Evolutionary conservation across 2,888 invertebrate genomes (phyloP).

Genomic region (Linyphia triangularis): DNA sequence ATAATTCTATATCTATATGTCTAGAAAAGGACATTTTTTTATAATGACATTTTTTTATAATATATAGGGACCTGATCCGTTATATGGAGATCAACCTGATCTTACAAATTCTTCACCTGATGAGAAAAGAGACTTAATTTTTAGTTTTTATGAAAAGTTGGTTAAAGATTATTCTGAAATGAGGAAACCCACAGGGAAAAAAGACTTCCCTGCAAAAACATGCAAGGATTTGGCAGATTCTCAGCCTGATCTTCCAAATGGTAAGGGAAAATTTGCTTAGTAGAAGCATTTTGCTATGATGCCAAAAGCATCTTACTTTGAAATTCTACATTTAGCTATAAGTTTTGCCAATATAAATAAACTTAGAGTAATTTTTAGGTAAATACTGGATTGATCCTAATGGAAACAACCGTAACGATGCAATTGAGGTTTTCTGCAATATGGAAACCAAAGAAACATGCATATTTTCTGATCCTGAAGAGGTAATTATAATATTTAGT

Average conservation of each 20-base stretch:
- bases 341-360: background rate
- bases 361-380: conserved; percentile 80
- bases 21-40: background rate
- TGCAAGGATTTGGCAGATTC: conserved; percentile 90
- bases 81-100: conserved; percentile 85
- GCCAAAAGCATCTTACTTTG: background rate
- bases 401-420: conserved; percentile 89
- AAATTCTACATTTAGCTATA: background rate
- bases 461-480: conserved; percentile 86
- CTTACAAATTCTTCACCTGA: conserved; percentile 86
- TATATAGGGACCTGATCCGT: conserved; percentile 89
- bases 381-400: conserved; percentile 96
- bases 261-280: conserved; percentile 80
- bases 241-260: conserved; percentile 87
- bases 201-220: conserved; percentile 90
- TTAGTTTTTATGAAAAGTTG: conserved; percentile 89
- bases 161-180: conserved; percentile 88
- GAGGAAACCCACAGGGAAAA: conserved; percentile 89
- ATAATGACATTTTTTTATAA: background rate
- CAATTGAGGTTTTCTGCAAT: conserved; percentile 91
- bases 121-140: conserved; percentile 86
- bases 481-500: conserved; percentile 31
- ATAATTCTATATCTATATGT: background rate
- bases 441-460: conserved; percentile 89
- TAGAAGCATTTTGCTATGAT: background rate